Conservation (phyloP, 1,140 invertebrate genomes). For the Bilobella aurantiaca region DNA sequence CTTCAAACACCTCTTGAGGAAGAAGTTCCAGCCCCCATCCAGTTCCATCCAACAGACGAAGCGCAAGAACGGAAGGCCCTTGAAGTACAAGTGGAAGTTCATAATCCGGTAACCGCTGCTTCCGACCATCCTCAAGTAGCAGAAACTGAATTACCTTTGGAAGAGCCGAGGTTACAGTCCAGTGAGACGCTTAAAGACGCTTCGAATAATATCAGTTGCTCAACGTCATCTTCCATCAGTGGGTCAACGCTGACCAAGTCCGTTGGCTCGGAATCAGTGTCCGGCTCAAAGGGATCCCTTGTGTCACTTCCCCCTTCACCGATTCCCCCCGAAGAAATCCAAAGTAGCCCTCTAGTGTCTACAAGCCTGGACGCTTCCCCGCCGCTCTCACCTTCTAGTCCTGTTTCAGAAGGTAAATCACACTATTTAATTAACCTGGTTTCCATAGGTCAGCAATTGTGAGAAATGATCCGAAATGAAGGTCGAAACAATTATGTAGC, state of each 20-base stretch:
- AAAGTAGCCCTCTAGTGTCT: slow-evolving; percentile 14
- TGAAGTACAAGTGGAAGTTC: neutral
- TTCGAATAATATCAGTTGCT: neutral
- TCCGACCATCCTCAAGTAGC: too few relatives aligned
- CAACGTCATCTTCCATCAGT: neutral
- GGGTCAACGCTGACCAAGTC: slow-evolving; percentile 2
- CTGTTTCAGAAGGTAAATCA: slow-evolving; percentile 34
- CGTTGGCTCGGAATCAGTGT: neutral
- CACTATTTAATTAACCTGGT: too few relatives aligned
- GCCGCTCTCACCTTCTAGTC: neutral
- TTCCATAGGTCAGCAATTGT: too few relatives aligned
- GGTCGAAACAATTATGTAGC: too few relatives aligned
- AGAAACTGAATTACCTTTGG: neutral
- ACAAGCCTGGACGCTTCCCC: neutral
- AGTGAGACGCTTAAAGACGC: neutral
- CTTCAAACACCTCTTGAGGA: slow-evolving; percentile 26
- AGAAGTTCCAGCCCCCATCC: slow-evolving; percentile 8
- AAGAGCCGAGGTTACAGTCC: neutral
- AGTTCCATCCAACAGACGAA: neutral
- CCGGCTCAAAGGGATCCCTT: neutral
- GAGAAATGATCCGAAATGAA: too few relatives aligned
- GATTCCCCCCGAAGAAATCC: neutral
- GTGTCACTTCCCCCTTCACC: neutral
- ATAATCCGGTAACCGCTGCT: too few relatives aligned
- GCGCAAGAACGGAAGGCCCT: neutral